Conservation (phyloP, 2,888 invertebrate genomes). For the Macrostomum cliftonense region DNA sequence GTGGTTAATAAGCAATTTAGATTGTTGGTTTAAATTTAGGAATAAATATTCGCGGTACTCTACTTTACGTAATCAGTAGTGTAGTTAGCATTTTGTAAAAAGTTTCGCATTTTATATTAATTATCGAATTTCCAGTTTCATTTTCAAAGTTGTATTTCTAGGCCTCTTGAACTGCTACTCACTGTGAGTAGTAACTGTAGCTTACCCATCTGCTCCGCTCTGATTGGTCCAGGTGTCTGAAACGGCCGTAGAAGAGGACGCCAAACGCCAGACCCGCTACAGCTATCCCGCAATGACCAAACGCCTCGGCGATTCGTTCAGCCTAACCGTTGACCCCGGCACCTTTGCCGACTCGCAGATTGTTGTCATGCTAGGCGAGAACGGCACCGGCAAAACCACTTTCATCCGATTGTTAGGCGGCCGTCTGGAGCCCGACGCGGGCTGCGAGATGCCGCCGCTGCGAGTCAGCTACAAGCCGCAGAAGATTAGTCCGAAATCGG, state of each 20-base stretch:
- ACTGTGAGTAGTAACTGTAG: no score
- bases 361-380: slow-evolving; percentile 78
- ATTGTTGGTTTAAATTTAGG: no score
- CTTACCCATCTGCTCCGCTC: no score
- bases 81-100: no score
- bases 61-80: no score
- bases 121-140: no score
- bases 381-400: slow-evolving; percentile 97
- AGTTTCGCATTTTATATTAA: no score
- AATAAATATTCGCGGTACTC: no score
- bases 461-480: slow-evolving; percentile 99
- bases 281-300: slow-evolving; percentile 79
- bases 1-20: no score
- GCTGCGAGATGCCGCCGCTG: slow-evolving; percentile 60
- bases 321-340: slow-evolving; percentile 60
- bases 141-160: no score
- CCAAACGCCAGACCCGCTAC: slow-evolving; percentile 86
- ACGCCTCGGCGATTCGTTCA: slow-evolving; percentile 45
- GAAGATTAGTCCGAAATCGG: slow-evolving; percentile 92
- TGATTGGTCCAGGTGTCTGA: slow-evolving; percentile 79
- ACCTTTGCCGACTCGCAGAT: slow-evolving; percentile 98
- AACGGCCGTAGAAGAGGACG: slow-evolving; percentile 72
- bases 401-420: slow-evolving; percentile 96
- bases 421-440: slow-evolving; percentile 69
- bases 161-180: no score